A percentile compares a stretch with the other conserved stretches of the same genome.
These are phyloP conservation scores for Melanotaenia trifasciata DNA, from an alignment of 2,797 vertebrate species.

Conservation along the genomic window DNA sequence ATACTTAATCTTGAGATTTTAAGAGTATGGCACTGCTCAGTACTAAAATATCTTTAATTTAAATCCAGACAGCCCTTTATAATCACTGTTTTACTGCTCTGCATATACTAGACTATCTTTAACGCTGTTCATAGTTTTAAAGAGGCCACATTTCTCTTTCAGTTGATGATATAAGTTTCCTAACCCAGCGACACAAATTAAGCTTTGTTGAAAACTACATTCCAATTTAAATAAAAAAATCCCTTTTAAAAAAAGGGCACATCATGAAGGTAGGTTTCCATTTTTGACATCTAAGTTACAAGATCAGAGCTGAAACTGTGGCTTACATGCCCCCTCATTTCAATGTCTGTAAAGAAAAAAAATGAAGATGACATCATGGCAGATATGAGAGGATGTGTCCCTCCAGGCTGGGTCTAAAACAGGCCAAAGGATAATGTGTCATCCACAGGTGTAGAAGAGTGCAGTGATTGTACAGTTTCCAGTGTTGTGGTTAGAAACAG, in stretches of 20 bases:
- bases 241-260: conserved; percentile 23
- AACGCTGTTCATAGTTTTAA: conserved; percentile 16
- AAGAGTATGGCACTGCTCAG: conserved; percentile 1
- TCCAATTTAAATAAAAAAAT: conserved; percentile 33
- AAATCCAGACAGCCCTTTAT: conserved; percentile 17
- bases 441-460: conserved; percentile 69
- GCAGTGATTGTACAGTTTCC: conserved; percentile 50
- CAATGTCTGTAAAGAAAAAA: conserved; percentile 23
- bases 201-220: conserved; percentile 32
- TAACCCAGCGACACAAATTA: conserved; percentile 45
- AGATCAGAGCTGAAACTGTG: conserved; percentile 7
- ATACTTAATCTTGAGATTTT: conserved; percentile 19
- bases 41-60: conserved; percentile 13
- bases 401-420: conserved; percentile 61
- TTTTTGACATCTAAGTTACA: conserved; percentile 28
- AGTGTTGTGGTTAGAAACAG: conserved; percentile 66
- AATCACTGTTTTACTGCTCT: conserved; percentile 13
- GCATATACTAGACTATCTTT: neutral
- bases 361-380: conserved; percentile 70
- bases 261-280: conserved; percentile 13
- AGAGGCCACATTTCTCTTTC: conserved; percentile 32
- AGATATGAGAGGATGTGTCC: conserved; percentile 64
- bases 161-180: conserved; percentile 45
- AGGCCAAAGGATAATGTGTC: conserved; percentile 65
- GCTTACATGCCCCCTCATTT: conserved; percentile 23